Conservation (phyloP, 1,140 invertebrate species). For the Physella acuta region DNA sequence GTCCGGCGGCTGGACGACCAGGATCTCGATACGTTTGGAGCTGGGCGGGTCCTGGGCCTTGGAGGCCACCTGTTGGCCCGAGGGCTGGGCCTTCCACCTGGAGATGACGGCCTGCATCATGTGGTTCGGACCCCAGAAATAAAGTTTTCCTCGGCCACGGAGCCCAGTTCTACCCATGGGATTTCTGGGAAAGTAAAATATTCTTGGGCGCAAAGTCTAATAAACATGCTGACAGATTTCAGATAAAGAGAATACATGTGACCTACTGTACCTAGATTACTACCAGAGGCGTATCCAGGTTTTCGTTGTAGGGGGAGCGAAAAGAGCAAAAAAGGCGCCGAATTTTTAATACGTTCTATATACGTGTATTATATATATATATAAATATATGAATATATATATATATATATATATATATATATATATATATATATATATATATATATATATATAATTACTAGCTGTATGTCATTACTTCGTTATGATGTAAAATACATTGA, state of each 20-base stretch:
- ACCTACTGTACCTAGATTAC: too few species aligned
- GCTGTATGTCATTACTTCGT: too few species aligned
- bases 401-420: too few species aligned
- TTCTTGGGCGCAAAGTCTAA: neutral
- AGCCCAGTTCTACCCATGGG: slow-evolving; percentile 62
- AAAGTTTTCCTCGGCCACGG: slow-evolving; percentile 58
- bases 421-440: too few species aligned
- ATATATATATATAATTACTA: too few species aligned
- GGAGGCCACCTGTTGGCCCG: neutral
- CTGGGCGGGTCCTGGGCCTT: neutral
- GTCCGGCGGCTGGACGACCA: slow-evolving; percentile 82
- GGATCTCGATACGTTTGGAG: slow-evolving; percentile 73
- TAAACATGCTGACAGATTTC: neutral
- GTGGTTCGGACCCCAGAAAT: slow-evolving; percentile 63
- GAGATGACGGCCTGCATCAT: slow-evolving; percentile 59
- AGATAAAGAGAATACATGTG: neutral
- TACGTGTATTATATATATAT: too few species aligned
- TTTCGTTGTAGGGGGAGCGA: too few species aligned
- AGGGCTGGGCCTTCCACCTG: slow-evolving; percentile 40
- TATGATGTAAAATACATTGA: too few species aligned
- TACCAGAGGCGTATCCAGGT: too few species aligned
- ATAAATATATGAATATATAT: too few species aligned
- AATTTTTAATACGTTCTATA: too few species aligned
- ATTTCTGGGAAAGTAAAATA: slow-evolving; percentile 55
- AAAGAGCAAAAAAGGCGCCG: too few species aligned